Evolutionary conservation across 1,140 invertebrate species (phyloP).

Genomic region (Prorops nasuta): DNA sequence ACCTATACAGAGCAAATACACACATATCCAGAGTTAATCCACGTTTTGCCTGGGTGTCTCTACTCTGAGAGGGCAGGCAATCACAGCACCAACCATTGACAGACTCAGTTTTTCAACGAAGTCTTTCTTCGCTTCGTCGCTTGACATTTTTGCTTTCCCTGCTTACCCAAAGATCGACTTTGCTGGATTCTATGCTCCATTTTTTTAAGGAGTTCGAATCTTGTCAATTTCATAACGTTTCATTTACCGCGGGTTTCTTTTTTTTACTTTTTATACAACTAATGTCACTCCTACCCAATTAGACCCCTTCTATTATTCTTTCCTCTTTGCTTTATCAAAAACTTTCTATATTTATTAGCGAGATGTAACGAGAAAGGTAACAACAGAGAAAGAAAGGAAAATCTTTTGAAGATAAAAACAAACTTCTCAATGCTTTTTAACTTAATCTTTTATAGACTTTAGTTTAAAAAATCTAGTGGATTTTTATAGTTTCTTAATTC

Average conservation of each 20-base stretch:
- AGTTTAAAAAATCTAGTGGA: background rate
- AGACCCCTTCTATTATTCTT: too few species aligned
- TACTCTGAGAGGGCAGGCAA: constrained; percentile 57
- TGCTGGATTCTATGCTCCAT: too few species aligned
- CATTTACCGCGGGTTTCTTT: constrained; percentile 4
- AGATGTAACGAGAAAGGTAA: too few species aligned
- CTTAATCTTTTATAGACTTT: background rate
- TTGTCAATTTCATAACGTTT: too few species aligned
- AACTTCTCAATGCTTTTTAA: too few species aligned
- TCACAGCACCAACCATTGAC: constrained; percentile 58
- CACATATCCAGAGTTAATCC: constrained; percentile 59
- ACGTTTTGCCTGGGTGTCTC: constrained; percentile 56
- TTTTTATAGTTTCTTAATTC: background rate
- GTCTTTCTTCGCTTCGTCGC: constrained; percentile 45
- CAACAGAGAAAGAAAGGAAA: too few species aligned
- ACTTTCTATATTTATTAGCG: too few species aligned
- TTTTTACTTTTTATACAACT: too few species aligned
- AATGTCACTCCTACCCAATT: too few species aligned
- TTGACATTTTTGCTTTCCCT: constrained; percentile 41
- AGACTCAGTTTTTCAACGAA: constrained; percentile 49
- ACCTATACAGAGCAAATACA: constrained; percentile 71
- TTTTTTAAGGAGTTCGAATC: too few species aligned
- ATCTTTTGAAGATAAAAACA: too few species aligned
- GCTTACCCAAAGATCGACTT: constrained; percentile 28
- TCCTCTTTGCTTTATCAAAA: too few species aligned